Evolutionary conservation across 2,888 invertebrate genomes (phyloP).

Genomic region (Agrochola litura): DNA sequence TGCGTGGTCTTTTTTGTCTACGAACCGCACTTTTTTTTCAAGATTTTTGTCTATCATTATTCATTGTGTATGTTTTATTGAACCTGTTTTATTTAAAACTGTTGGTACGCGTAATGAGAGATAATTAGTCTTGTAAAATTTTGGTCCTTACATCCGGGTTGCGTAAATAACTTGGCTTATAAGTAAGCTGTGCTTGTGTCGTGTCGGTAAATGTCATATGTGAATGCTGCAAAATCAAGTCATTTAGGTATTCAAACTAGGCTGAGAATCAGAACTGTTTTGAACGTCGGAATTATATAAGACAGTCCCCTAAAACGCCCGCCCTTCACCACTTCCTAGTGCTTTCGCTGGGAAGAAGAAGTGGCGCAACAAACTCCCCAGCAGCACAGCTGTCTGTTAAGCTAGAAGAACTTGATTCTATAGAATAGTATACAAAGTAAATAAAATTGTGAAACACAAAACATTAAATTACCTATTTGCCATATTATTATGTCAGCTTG

Average conservation of each 20-base stretch:
- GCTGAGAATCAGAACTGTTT: too few species aligned
- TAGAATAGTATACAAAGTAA: background rate
- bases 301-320: background rate
- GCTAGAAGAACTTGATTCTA: background rate
- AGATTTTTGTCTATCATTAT: background rate
- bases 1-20: slow-evolving; percentile 34
- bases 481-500: background rate
- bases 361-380: background rate
- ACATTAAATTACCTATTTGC: background rate
- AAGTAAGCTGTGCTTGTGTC: background rate
- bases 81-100: background rate
- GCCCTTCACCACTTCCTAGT: background rate
- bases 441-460: background rate
- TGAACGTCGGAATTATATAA: too few species aligned
- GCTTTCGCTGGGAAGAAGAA: background rate
- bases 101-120: background rate
- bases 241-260: too few species aligned
- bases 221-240: too few species aligned
- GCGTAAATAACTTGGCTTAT: background rate
- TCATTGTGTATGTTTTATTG: background rate
- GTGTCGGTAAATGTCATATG: background rate
- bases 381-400: background rate
- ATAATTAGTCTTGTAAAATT: background rate
- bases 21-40: background rate
- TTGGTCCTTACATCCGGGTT: background rate